Evolutionary conservation across 2,113 vertebrate species (phyloP), one percentile per base, ranked within the genome.

Genomic region (Hippolais icterina): DNA sequence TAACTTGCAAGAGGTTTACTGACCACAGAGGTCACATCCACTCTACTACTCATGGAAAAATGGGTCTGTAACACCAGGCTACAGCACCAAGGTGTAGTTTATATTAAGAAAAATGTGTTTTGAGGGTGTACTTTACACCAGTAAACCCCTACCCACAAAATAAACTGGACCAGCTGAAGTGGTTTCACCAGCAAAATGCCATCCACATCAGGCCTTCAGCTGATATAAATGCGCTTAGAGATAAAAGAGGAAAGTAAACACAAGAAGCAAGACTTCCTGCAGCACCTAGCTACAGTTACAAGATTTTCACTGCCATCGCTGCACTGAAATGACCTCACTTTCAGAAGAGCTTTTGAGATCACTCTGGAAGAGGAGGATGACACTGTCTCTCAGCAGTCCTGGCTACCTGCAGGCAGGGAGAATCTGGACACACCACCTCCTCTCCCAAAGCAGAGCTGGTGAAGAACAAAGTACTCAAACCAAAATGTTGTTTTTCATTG

Each of bases 1-100:
- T 56, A 78, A 83, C 80, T 87, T 84, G 69, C 37, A 86, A 69
- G 83, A 81, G 44, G 57, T 84, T 93, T 91, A 75, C 49, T 89
- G 80, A 92, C 72, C 83, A 89, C 90, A 84, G 57, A 18, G 69
- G 88, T 87, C 80, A 95, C 41, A 78, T 28, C 41, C 37, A 64
- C 83, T 90, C 76, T 29, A 52, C 46, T 68, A 50, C 76, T 72
- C 56, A 41, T 19, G 33, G 56, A 74, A 81, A 96, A 83, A 61
- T 7, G 35, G 16, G 63, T 69, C 71, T 46, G 53, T 70, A 83
- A 77, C 41, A 41, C 10, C 33, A 79, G 49, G 39, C 79, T 75
- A 82, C 56, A 64, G 83, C 39, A 68, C 31, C 25, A 49, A 63
- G 37, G 11, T 56, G 28, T 64, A 35, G 16, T 35, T 83, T 37